Percentiles rank a stretch among this genome's conserved stretches.
Conservation (phyloP, 2,888 invertebrate species). For the Osmoderma eremita region DNA sequence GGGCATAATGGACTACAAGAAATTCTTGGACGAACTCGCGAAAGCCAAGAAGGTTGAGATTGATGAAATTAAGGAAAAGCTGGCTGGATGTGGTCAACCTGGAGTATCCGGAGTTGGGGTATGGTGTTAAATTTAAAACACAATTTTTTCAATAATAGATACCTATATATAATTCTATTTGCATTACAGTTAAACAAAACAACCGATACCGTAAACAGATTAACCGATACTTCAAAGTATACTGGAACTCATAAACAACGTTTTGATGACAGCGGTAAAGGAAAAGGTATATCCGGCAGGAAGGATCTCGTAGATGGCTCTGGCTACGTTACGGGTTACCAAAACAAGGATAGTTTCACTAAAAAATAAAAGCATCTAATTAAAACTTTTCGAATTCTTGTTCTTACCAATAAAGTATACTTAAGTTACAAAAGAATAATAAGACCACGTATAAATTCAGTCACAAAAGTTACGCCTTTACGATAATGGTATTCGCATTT, state of each 20-base stretch:
- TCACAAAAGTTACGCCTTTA: slow-evolving; percentile 11
- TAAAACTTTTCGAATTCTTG: background rate
- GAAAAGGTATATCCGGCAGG: slow-evolving; percentile 85
- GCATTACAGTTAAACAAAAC: slow-evolving; percentile 57
- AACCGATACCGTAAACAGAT: slow-evolving; percentile 72
- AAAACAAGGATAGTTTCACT: slow-evolving; percentile 79
- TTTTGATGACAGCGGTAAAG: slow-evolving; percentile 85
- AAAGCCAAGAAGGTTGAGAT: slow-evolving; percentile 85
- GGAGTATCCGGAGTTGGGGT: slow-evolving; percentile 68
- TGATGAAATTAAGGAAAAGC: slow-evolving; percentile 81
- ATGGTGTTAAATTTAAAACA: slow-evolving; percentile 64
- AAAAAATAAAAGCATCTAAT: slow-evolving; percentile 33
- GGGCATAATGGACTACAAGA: slow-evolving; percentile 80
- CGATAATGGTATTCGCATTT: slow-evolving; percentile 18
- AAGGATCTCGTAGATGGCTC: slow-evolving; percentile 73
- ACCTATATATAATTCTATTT: background rate
- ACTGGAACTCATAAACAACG: slow-evolving; percentile 89
- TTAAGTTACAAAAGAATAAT: slow-evolving; percentile 4
- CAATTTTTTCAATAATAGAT: background rate
- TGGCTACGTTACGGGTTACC: slow-evolving; percentile 87
- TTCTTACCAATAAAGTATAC: background rate
- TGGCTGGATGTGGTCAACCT: slow-evolving; percentile 83
- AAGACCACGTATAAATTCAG: slow-evolving; percentile 19
- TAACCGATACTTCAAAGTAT: slow-evolving; percentile 88
- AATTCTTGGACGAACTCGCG: slow-evolving; percentile 86